Base-by-base conservation (phyloP, 2,888 invertebrate species). In the Leucozona laternaria region DNA sequence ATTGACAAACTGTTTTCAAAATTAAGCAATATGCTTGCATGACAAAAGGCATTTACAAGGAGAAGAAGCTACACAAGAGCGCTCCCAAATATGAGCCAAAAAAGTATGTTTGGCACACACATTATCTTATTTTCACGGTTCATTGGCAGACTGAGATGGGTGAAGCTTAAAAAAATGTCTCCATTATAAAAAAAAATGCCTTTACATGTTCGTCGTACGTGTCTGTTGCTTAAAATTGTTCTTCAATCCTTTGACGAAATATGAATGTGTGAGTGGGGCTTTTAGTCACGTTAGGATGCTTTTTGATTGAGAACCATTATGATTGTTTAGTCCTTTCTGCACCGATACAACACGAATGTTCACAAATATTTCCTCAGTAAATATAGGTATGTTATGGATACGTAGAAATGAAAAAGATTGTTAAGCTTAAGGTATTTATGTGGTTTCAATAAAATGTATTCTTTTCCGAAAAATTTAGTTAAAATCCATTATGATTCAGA, bases 71-170 rank as follows among this genome's bases (percentile, higher is more conserved):
- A 28, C 13, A 28, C 8, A 45, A 28, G 8, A 28, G 8, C 17
- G 13, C 31, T 6, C 0, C 25, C 11, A 55, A 34, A 45, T 48
- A 4, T 4, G 20, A 5, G 37, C 53, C n/a, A 40, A 40, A 7
- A 43, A 64, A 25, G 13, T 17, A 57, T 40, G n/a, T 53, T 43
- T 17, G 13, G n/a, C 43, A 57, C 20, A 55, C 28, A 57, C 71
- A 25, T 40, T 57, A 71, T 71, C 25, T 71, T 40, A 11, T 15
- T 71, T 71, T 71, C 43, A 71, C 57, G 55, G 71, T 55, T 71
- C 71, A 57, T 57, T 71, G 25, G 28, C 55, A 71, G 17, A n/a
- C 55, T 57, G 22, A 28, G 28, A 71, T 43, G 57, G 43, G 57
- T 17, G n/a, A 25, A 57, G 43, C 17, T 28, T 0, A 25, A 20